phyloP scores from a whole-genome alignment of 2,113 vertebrate species.

The Scortum barcoo region DNA sequence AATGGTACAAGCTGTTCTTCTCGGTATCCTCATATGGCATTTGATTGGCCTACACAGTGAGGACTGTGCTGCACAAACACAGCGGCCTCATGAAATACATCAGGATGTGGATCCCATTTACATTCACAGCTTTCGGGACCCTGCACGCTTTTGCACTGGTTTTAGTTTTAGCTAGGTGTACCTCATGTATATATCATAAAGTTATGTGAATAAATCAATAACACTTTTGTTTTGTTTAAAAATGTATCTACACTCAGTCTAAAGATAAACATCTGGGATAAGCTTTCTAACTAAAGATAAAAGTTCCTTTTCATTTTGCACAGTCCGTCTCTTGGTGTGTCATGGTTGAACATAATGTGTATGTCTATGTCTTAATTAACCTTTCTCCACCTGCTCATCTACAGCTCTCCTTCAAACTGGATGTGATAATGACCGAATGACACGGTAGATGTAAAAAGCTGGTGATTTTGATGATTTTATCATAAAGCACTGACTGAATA shows the following conservation, averaged over 20 bases:
- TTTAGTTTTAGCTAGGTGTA: background rate
- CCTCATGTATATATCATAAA: background rate
- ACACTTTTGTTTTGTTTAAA: background rate
- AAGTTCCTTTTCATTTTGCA: background rate
- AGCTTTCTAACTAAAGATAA: background rate
- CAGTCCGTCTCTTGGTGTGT: background rate
- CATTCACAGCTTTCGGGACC: background rate
- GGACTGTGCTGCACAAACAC: background rate
- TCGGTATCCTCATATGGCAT: background rate
- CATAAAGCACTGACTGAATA: background rate
- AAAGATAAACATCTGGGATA: background rate
- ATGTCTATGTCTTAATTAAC: conserved; percentile 30
- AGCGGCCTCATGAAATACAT: background rate
- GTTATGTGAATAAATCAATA: background rate
- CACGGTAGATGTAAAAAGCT: background rate
- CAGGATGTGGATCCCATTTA: background rate
- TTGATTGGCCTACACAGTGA: background rate
- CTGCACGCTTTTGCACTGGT: background rate
- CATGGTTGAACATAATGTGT: background rate
- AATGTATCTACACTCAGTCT: background rate
- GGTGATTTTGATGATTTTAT: background rate
- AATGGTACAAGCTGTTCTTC: background rate
- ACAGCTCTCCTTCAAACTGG: background rate
- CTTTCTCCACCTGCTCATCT: conserved; percentile 2
- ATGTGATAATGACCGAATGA: background rate